Conservation (phyloP, 2,797 vertebrate species). For the Loriculus beryllinus region DNA sequence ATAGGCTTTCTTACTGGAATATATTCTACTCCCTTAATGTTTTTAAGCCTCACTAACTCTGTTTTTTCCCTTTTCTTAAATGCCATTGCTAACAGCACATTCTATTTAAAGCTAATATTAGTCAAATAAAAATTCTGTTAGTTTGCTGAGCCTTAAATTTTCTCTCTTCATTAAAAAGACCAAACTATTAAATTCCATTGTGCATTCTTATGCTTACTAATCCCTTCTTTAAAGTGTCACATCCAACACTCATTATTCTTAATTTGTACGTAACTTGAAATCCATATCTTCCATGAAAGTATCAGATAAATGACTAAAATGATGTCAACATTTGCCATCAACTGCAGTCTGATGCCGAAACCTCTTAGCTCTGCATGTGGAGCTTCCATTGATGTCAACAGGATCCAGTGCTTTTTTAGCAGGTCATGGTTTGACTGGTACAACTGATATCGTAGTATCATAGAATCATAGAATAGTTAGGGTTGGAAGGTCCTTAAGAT, state of each 20-base stretch:
- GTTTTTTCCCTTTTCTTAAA: slow-evolving; percentile 59
- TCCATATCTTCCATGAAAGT: not conserved
- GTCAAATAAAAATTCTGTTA: slow-evolving; percentile 50
- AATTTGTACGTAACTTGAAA: slow-evolving; percentile 9
- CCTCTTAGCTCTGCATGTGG: not conserved
- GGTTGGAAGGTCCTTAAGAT: not conserved
- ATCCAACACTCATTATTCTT: not conserved
- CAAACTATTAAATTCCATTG: not conserved
- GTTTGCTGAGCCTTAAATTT: slow-evolving; percentile 15
- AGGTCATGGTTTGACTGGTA: not conserved
- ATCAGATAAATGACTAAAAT: not conserved
- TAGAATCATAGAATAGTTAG: not conserved
- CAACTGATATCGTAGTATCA: not conserved
- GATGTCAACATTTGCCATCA: not conserved
- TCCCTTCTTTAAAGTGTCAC: slow-evolving; percentile 2
- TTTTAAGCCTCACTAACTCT: slow-evolving; percentile 54
- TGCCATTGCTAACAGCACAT: slow-evolving; percentile 46
- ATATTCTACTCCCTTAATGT: slow-evolving; percentile 36
- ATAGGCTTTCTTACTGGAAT: slow-evolving; percentile 38
- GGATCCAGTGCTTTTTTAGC: not conserved
- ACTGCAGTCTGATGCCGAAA: not conserved
- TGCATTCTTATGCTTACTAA: not conserved
- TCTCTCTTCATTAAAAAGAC: slow-evolving; percentile 28
- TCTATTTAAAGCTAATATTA: slow-evolving; percentile 68
- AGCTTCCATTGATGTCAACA: not conserved